Evolutionary conservation across 2,888 invertebrate genomes (phyloP).

Genomic region (Pterostichus niger): DNA sequence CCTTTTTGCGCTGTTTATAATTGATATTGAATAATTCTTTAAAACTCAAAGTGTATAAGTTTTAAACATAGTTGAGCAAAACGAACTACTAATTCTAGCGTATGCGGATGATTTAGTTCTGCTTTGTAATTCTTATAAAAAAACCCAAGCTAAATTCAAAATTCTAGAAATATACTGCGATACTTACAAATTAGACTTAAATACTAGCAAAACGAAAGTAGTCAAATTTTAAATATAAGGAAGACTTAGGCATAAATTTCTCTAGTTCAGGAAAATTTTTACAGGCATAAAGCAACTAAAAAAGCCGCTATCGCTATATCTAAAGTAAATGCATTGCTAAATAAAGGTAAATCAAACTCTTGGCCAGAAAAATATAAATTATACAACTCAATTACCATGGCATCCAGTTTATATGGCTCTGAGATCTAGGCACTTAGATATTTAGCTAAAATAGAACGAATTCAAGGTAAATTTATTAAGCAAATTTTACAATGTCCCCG

Average conservation of each 20-base stretch:
- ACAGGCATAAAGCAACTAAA: not conserved
- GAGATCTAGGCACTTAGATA: conserved; percentile 4
- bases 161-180: not conserved
- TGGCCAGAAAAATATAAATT: conserved; percentile 9
- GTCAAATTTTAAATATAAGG: conserved; percentile 12
- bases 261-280: conserved; percentile 18
- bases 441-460: conserved; percentile 13
- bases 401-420: conserved; percentile 5
- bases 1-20: conserved; percentile 41
- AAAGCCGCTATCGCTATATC: not conserved
- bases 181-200: not conserved
- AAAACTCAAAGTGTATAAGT: not conserved
- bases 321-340: not conserved
- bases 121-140: not conserved
- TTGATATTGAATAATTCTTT: conserved; percentile 61
- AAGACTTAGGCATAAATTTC: conserved; percentile 7
- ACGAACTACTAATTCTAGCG: conserved; percentile 11
- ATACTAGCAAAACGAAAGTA: conserved; percentile 5
- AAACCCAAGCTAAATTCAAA: conserved; percentile 6
- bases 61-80: not conserved
- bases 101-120: conserved; percentile 22
- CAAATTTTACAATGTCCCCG: too few relatives aligned
- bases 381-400: not conserved
- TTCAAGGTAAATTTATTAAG: conserved; percentile 1
- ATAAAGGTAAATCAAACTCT: conserved; percentile 9